Evolutionary conservation across 2,888 invertebrate genomes (phyloP), one percentile per base, ranked within the genome.

Genomic region (Smittia sp.): DNA sequence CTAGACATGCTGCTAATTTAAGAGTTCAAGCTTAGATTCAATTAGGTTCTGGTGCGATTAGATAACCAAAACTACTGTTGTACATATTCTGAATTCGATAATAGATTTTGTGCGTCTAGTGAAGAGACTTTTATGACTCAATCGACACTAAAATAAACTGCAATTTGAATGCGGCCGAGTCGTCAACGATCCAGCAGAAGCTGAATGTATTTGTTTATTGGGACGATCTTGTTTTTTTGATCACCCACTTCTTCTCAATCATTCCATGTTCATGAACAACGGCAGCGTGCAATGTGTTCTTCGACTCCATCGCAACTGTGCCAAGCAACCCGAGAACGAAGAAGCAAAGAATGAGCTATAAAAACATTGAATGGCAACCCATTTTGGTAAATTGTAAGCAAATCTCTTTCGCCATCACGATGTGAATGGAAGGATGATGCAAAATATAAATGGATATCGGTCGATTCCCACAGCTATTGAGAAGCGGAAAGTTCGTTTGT

Each of bases 321-420:
- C 18, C 39, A 1, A 67, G 4, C 20, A 25, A 27, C 24, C 46
- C 15, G 24, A 22, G 24, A 11, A 67, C 13, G 46, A 41, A 32
- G 66, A 66, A 66, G 66, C 20, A 41, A 69, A 69, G 46, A 24
- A 41, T 69, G 25, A 27, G 54, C 69, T 15, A 69, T 69, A 69
- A 69, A 69, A 69, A 69, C 69, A 54, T 69, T 15, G 27, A 69
- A 69, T 52, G 69, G 41, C 20, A 69, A 54, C 32, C 69, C 52
- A 69, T 69, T 69, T 68, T 32, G 52, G 52, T 54, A 69, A 69
- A 69, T 69, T 69, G 69, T 69, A 69, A 69, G 69, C 54, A 69
- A 69, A 69, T 69, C 69, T 69, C 46, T 54, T 20, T 22, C 20
- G 63, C 27, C 27, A 27, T 24, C n/a, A 63, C 27, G 58, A 58